Base-by-base conservation (phyloP, 2,888 invertebrate species). In the Alentia gelatinosa region DNA sequence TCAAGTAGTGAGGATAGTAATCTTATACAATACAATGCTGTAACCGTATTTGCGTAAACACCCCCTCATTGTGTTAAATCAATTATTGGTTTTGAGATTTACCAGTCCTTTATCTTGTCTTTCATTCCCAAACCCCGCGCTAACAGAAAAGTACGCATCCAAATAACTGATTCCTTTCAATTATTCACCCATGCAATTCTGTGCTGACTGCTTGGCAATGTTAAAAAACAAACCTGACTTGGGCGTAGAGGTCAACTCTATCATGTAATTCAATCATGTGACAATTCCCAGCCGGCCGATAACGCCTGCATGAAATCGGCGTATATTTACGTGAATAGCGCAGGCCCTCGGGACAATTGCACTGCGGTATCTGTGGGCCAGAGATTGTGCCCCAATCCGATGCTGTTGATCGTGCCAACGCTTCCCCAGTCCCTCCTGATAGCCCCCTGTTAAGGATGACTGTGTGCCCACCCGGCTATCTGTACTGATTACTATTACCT, bases 401-500 rank as follows among this genome's bases (percentile, higher is more conserved):
- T 42, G 19, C 56, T n/a, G 56, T 19, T 56, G 56, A n/a, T 56
- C 23, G 1, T 56, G 56, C 56, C 23, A n/a, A 56, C 56, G 9
- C 9, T 3, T 56, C 56, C n/a, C n/a, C n/a, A n/a, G n/a, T n/a
- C n/a, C n/a, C n/a, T 56, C 56, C 56, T 56, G 56, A 56, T 56
- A 56, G 56, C 9, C 5, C 23, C 56, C 56, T n/a, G 56, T 56
- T 56, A 56, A 74, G 30, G 33, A 33, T 74, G 74, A 74, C 30
- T 33, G 4, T 3, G 23, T 1, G 0, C 37, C 35, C 23, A 39
- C 37, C 39, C 79, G 1, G 79, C 26, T 79, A 79, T 79, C 79
- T 37, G 4, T 79, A 39, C 79, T 79, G 79, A 79, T 79, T 79
- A 79, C 79, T 37, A 79, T 79, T 79, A 79, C 79, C 79, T 35